Percentiles rank a stretch among this genome's conserved stretches.
Conservation (phyloP, 1,140 invertebrate species). For the Dysdera silvatica region DNA sequence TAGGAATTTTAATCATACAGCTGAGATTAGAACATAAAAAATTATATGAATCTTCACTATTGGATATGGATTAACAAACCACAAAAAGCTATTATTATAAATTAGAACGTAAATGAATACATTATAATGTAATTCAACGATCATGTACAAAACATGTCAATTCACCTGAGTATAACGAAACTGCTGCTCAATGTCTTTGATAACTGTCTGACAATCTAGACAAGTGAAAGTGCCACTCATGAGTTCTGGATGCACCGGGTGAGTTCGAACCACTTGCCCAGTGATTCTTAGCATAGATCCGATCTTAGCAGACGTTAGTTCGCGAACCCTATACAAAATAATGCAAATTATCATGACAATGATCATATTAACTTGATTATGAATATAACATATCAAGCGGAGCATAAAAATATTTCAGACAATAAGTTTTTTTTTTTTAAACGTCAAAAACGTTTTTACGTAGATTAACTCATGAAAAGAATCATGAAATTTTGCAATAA, state of each 20-base stretch:
- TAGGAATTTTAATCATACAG: too few relatives aligned
- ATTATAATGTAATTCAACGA: not conserved
- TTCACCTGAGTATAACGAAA: constrained; percentile 61
- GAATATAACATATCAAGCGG: not conserved
- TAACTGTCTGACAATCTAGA: constrained; percentile 88
- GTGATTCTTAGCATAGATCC: constrained; percentile 90
- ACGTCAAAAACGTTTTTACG: too few relatives aligned
- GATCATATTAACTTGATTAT: not conserved
- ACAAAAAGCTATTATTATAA: not conserved
- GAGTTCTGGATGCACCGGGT: constrained; percentile 92
- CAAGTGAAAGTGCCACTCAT: constrained; percentile 89
- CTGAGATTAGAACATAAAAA: too few relatives aligned
- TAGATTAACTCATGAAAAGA: too few relatives aligned
- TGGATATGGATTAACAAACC: not conserved
- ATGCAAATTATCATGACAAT: not conserved
- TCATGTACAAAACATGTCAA: not conserved
- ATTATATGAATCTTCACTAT: not conserved
- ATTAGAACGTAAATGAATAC: not conserved
- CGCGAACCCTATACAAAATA: constrained; percentile 53
- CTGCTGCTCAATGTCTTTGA: constrained; percentile 94
- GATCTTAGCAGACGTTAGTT: constrained; percentile 89
- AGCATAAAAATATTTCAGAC: not conserved
- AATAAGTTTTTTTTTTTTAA: not conserved
- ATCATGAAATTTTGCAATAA: too few relatives aligned
- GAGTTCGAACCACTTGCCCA: constrained; percentile 95